Conservation (phyloP, 2,113 vertebrate species). For the Trematomus loennbergii region DNA sequence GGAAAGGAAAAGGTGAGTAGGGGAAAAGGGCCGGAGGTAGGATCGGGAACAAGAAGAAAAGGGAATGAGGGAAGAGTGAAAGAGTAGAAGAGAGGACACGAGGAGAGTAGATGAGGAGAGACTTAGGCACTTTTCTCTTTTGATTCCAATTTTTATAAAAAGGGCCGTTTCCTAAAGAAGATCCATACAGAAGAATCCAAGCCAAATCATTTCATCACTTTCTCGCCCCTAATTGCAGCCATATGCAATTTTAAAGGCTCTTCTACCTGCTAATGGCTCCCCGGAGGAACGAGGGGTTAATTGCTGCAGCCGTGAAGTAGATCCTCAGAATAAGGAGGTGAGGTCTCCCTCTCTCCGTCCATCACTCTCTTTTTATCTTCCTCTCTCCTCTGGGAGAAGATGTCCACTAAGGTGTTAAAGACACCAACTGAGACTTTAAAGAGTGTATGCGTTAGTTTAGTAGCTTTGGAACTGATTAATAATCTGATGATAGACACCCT, state of each 20-base stretch:
- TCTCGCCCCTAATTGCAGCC: slow-evolving; percentile 86
- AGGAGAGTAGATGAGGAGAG: slow-evolving; percentile 1
- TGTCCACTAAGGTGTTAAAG: slow-evolving; percentile 44
- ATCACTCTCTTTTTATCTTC: slow-evolving; percentile 28
- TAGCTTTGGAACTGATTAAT: neutral
- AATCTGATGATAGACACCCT: neutral
- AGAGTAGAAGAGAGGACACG: neutral
- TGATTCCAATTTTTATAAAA: slow-evolving; percentile 75
- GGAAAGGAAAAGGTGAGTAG: neutral
- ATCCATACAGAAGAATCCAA: slow-evolving; percentile 68
- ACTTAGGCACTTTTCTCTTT: slow-evolving; percentile 46
- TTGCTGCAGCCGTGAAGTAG: slow-evolving; percentile 85
- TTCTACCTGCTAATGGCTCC: slow-evolving; percentile 83
- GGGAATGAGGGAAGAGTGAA: neutral
- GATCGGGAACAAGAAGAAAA: neutral
- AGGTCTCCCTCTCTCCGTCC: slow-evolving; percentile 56
- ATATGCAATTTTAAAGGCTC: slow-evolving; percentile 85
- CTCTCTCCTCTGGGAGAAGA: slow-evolving; percentile 32
- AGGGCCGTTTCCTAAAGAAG: slow-evolving; percentile 63
- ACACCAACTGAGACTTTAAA: slow-evolving; percentile 15
- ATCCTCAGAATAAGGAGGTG: slow-evolving; percentile 63
- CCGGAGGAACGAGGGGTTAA: slow-evolving; percentile 84
- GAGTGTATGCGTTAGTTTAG: neutral
- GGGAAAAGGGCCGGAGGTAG: neutral
- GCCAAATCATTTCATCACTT: slow-evolving; percentile 75